These are phyloP conservation scores for Branchinecta lynchi DNA, from an alignment of 1,140 invertebrate species.

Conservation along the genomic window DNA sequence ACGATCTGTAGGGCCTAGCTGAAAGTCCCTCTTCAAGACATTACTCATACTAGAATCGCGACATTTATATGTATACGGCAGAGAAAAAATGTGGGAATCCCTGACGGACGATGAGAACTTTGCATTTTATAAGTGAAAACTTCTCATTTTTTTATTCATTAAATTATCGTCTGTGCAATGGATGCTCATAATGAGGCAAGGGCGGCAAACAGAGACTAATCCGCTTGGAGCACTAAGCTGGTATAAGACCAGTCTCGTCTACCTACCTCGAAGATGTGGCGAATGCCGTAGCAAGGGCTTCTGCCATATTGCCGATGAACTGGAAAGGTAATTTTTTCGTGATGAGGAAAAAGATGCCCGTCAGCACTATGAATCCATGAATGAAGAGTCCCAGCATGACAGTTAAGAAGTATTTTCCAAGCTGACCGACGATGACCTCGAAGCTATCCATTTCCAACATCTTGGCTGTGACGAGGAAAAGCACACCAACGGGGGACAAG, in stretches of 20 bases:
- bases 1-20: too few relatives aligned
- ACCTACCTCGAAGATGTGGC: constrained; percentile 75
- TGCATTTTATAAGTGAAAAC: too few relatives aligned
- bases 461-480: constrained; percentile 75
- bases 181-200: too few relatives aligned
- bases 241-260: background rate
- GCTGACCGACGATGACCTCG: constrained; percentile 55
- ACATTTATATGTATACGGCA: too few relatives aligned
- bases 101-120: too few relatives aligned
- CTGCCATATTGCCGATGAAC: constrained; percentile 63
- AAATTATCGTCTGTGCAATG: too few relatives aligned
- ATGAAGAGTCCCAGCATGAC: constrained; percentile 73
- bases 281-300: constrained; percentile 76
- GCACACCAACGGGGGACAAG: constrained; percentile 79
- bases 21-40: too few relatives aligned
- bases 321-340: constrained; percentile 62
- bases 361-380: constrained; percentile 75
- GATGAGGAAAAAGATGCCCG: constrained; percentile 59
- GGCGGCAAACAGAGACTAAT: too few relatives aligned
- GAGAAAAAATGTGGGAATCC: too few relatives aligned
- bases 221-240: too few relatives aligned
- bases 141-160: too few relatives aligned
- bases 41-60: too few relatives aligned
- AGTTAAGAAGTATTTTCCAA: constrained; percentile 81
- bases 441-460: constrained; percentile 75